A percentile compares a stretch with the other conserved stretches of the same genome.
Conservation (phyloP, 2,113 vertebrate genomes). For the Mohoua ochrocephala region DNA sequence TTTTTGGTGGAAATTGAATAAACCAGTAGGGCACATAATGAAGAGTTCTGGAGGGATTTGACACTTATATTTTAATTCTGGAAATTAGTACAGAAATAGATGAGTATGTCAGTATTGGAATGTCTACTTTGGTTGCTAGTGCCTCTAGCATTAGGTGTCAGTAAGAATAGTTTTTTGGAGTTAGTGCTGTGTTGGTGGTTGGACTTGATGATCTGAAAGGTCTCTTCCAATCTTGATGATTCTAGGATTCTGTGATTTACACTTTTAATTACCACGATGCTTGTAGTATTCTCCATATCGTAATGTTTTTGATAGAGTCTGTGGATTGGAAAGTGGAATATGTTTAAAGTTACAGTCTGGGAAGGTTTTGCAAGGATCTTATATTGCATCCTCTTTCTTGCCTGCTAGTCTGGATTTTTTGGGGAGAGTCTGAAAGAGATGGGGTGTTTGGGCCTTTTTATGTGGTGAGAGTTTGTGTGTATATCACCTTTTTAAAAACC, state of each 20-base stretch:
- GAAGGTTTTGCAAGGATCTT: background rate
- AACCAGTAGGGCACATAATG: background rate
- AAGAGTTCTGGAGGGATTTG: background rate
- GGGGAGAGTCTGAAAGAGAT: background rate
- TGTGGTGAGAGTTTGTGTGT: background rate
- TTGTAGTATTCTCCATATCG: accelerated
- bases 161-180: background rate
- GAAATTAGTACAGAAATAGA: background rate
- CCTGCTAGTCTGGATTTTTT: background rate
- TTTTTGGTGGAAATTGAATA: background rate
- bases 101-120: background rate
- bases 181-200: background rate
- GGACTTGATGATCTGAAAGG: background rate
- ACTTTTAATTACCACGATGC: background rate
- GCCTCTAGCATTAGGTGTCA: background rate
- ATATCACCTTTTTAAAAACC: background rate
- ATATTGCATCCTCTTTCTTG: background rate
- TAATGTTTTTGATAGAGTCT: background rate
- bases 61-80: background rate
- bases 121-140: background rate
- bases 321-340: background rate
- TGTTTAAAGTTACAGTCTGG: background rate
- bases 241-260: background rate
- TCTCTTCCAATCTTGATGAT: background rate
- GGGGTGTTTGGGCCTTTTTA: background rate